A percentile compares a stretch with the other conserved stretches of the same genome.
These are phyloP conservation scores for Steinernema khuongi DNA, from an alignment of 1,140 invertebrate species.

Conservation along the genomic window DNA sequence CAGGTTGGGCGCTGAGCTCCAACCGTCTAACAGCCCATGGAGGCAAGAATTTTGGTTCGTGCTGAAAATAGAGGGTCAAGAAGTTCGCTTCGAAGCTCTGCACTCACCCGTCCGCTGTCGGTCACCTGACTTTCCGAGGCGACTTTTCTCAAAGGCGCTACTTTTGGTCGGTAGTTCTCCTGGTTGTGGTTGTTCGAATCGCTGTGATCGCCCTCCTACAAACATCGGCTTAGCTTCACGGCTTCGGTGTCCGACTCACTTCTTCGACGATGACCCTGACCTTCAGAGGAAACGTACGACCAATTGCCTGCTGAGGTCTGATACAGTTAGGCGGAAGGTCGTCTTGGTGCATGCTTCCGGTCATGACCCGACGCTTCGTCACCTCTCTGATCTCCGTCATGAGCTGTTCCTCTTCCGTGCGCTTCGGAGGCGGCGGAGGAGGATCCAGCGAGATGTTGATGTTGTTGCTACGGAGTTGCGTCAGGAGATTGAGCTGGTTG, in stretches of 20 bases:
- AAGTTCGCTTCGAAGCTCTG: not conserved
- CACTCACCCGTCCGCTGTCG: not conserved
- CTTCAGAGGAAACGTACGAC: not conserved
- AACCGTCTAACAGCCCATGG: not conserved
- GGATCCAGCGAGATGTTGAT: not conserved
- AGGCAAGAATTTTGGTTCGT: not conserved
- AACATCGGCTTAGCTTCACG: not conserved
- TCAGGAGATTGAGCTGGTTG: not conserved
- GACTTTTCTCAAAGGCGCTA: not conserved
- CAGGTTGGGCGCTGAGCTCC: not conserved
- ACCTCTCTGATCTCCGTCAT: not conserved
- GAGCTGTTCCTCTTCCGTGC: too few species aligned
- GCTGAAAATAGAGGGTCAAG: not conserved
- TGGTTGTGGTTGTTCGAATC: too few species aligned
- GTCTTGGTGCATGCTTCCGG: not conserved
- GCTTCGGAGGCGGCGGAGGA: too few species aligned
- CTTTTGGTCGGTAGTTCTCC: not conserved
- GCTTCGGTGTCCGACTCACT: not conserved
- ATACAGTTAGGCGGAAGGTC: not conserved
- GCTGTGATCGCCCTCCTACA: not conserved
- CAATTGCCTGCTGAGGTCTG: not conserved
- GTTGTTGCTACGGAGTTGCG: not conserved
- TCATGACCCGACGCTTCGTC: not conserved
- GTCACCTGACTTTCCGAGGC: not conserved
- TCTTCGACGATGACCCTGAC: not conserved